phyloP scores from a whole-genome alignment of 2,113 vertebrate species.

The Actinemys pallida region DNA sequence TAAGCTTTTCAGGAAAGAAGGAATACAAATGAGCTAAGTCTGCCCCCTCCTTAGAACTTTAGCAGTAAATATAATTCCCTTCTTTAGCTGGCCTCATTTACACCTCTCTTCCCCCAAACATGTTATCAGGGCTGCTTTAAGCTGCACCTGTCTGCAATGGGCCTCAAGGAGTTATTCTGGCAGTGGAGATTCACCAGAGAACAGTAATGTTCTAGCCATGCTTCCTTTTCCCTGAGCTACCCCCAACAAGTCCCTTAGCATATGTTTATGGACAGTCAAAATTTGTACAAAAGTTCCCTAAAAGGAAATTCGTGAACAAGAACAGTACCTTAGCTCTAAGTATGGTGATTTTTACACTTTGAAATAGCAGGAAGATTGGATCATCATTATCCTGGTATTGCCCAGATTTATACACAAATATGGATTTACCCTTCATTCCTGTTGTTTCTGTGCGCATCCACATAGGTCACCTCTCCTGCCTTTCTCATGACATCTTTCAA shows the following conservation, averaged over 20 bases:
- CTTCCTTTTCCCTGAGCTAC: not conserved
- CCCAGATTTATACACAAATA: not conserved
- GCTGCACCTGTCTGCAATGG: not conserved
- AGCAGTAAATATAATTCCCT: not conserved
- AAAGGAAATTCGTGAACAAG: not conserved
- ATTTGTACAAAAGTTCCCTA: not conserved
- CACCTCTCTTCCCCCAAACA: not conserved
- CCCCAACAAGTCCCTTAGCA: not conserved
- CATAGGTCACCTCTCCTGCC: slow-evolving; percentile 94
- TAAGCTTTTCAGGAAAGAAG: not conserved
- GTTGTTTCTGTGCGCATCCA: slow-evolving; percentile 93
- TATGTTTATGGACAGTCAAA: not conserved
- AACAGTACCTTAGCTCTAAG: fast-evolving
- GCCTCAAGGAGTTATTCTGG: not conserved
- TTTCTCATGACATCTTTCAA: slow-evolving; percentile 96
- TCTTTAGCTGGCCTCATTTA: not conserved
- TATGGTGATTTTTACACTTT: not conserved
- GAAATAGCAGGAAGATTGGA: not conserved
- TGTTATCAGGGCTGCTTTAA: not conserved
- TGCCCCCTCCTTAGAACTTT: not conserved
- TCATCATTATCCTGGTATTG: not conserved
- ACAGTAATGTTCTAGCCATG: not conserved
- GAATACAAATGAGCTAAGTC: not conserved
- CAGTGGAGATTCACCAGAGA: not conserved
- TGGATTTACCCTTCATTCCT: slow-evolving; percentile 90